Evolutionary conservation across 2,888 invertebrate species (phyloP).

Genomic region (Thera obeliscata): DNA sequence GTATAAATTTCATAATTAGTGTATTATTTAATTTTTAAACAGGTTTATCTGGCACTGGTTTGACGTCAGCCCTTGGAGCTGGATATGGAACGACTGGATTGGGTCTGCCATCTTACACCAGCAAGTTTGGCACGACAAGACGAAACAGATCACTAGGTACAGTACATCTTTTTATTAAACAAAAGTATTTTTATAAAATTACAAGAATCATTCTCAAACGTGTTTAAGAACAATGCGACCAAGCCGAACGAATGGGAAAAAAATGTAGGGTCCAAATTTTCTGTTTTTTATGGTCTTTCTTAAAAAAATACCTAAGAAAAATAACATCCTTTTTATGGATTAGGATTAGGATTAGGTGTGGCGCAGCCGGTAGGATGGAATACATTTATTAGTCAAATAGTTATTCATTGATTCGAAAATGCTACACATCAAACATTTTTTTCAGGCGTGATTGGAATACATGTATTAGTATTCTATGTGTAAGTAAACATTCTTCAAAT

Average conservation of each 20-base stretch:
- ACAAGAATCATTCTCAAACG: no score
- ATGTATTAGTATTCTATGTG: not conserved
- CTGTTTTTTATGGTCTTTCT: no score
- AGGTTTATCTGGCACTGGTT: slow-evolving; percentile 68
- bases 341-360: no score
- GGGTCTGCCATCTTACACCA: slow-evolving; percentile 75
- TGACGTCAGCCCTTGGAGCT: slow-evolving; percentile 69
- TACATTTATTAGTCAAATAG: no score
- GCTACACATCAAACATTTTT: not conserved
- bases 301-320: no score
- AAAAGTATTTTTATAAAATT: no score
- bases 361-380: no score
- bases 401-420: not conserved
- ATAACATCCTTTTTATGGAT: no score
- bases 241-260: no score
- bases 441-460: not conserved
- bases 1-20: no score
- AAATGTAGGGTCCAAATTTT: no score
- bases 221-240: no score
- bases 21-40: not conserved
- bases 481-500: not conserved
- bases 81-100: slow-evolving; percentile 75
- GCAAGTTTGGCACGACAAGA: slow-evolving; percentile 86
- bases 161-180: not conserved
- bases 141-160: slow-evolving; percentile 88